phyloP scores from a whole-genome alignment of 1,140 invertebrate genomes.

The Orius laevigatus region DNA sequence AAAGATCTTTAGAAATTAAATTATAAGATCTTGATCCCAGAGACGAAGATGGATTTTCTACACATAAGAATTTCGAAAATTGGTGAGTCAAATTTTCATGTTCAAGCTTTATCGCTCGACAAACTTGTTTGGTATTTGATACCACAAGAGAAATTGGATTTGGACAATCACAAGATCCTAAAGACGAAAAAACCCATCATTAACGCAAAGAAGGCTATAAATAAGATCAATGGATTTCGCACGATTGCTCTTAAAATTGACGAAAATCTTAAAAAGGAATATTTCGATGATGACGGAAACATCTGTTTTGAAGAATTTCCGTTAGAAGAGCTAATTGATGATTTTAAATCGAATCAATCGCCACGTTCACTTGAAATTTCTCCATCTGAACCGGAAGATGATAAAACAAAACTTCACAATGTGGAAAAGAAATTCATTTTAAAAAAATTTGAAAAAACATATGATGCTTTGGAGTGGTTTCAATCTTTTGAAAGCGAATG shows the following conservation, averaged over 20 bases:
- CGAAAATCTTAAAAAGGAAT: constrained; percentile 5
- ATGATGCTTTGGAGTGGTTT: constrained; percentile 4
- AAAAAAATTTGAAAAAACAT: constrained; percentile 8
- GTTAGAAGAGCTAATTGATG: constrained; percentile 1
- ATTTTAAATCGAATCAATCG: too few species aligned
- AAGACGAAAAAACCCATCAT: too few species aligned
- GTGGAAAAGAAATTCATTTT: constrained; percentile 10
- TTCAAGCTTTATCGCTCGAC: too few species aligned
- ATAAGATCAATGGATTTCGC: constrained; percentile 1
- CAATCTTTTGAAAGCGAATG: constrained; percentile 7
- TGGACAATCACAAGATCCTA: too few species aligned
- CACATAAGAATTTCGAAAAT: too few species aligned
- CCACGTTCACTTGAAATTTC: background rate
- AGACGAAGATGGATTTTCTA: too few species aligned
- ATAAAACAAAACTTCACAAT: background rate
- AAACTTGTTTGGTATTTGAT: too few species aligned
- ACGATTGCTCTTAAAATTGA: constrained; percentile 1
- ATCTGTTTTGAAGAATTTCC: constrained; percentile 6
- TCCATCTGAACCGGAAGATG: background rate
- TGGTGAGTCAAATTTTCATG: too few species aligned
- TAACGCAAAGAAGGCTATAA: too few species aligned
- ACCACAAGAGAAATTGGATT: too few species aligned
- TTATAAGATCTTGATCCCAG: too few species aligned
- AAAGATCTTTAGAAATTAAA: too few species aligned
- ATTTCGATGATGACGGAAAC: constrained; percentile 8